Percentiles rank a stretch among this genome's conserved stretches.
Conservation (phyloP, 2,113 vertebrate species). For the Sinocyclocheilus anophthalmus region DNA sequence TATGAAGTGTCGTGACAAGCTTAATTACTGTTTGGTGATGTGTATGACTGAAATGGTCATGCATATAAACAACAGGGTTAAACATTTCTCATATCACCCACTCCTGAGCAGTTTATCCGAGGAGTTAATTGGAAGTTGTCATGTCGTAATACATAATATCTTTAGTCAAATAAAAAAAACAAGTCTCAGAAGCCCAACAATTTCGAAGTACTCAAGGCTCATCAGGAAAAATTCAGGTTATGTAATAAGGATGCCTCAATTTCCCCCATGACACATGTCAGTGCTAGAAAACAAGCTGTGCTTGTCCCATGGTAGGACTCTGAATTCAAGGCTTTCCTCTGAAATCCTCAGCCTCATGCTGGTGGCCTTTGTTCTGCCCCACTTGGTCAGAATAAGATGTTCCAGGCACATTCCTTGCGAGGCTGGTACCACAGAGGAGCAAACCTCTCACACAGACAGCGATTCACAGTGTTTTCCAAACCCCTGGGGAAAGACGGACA, state of each 20-base stretch:
- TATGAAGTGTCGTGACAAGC: not conserved
- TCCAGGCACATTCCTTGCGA: slow-evolving; percentile 56
- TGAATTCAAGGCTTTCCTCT: slow-evolving; percentile 53
- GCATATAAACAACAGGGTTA: not conserved
- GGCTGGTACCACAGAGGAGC: slow-evolving; percentile 56
- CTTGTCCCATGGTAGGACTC: slow-evolving; percentile 51
- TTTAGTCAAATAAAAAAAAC: not conserved
- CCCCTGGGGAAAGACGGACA: slow-evolving; percentile 15
- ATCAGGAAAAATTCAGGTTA: not conserved
- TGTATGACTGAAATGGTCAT: not conserved
- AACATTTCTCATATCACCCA: not conserved
- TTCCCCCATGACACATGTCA: slow-evolving; percentile 57
- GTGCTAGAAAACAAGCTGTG: slow-evolving; percentile 52
- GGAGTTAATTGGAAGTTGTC: not conserved
- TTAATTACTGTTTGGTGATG: not conserved
- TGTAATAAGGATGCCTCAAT: slow-evolving; percentile 49
- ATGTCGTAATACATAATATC: not conserved
- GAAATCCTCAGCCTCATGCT: slow-evolving; percentile 60
- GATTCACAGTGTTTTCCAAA: slow-evolving; percentile 30
- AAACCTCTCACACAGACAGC: slow-evolving; percentile 9
- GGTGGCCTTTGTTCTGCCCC: slow-evolving; percentile 63
- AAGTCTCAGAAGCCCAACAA: not conserved
- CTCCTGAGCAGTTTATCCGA: not conserved
- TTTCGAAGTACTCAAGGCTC: not conserved
- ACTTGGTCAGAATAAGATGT: slow-evolving; percentile 60